Conservation (phyloP, 2,797 vertebrate species). For the Hypotaenidia okinawae region DNA sequence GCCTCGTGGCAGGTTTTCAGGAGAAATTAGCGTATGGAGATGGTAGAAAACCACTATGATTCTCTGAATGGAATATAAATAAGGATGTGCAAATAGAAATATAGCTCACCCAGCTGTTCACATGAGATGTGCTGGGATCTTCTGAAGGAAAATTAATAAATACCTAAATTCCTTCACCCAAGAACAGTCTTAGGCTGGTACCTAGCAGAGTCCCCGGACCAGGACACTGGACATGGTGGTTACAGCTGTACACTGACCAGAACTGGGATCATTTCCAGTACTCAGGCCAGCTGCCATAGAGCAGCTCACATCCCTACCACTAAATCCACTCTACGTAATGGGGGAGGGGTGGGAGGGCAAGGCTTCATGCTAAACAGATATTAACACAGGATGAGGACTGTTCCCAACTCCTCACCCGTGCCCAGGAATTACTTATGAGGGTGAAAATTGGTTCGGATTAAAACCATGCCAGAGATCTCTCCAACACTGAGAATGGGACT, state of each 20-base stretch:
- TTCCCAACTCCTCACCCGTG: neutral
- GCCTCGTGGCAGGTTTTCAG: neutral
- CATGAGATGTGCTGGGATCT: neutral
- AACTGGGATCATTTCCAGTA: neutral
- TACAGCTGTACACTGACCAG: neutral
- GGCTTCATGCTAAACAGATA: neutral
- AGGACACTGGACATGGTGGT: rapidly evolving
- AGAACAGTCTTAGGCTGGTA: neutral
- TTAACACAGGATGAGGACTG: neutral
- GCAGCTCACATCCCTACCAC: neutral
- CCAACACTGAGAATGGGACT: rapidly evolving
- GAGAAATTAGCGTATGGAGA: neutral
- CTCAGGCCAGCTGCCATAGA: neutral
- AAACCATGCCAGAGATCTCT: neutral
- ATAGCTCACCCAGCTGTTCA: neutral
- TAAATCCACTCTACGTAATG: neutral
- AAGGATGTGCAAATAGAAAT: neutral
- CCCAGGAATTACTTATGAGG: neutral
- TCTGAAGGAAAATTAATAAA: neutral
- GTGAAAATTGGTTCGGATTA: neutral
- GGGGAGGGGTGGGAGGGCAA: too few relatives aligned
- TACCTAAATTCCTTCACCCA: rapidly evolving
- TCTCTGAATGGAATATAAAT: neutral
- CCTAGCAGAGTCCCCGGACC: neutral
- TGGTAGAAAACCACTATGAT: neutral